Evolutionary conservation across 2,113 vertebrate genomes (phyloP).

Genomic region (Pseudopipra pipra): DNA sequence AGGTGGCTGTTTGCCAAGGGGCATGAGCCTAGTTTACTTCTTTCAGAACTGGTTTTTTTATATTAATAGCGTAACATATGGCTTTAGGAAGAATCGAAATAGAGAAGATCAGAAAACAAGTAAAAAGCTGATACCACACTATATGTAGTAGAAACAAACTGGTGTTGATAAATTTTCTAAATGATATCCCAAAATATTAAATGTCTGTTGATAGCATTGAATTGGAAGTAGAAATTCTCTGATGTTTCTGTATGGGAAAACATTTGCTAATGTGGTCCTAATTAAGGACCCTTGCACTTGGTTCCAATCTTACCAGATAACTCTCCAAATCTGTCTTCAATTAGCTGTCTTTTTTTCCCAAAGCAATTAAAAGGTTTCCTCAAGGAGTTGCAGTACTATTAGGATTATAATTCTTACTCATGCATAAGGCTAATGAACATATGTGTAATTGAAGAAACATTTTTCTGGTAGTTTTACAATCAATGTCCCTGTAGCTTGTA

Average conservation of each 20-base stretch:
- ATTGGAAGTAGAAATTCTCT: background rate
- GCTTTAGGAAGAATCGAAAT: background rate
- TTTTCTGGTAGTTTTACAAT: background rate
- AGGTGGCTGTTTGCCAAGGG: background rate
- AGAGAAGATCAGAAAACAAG: background rate
- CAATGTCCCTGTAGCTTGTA: background rate
- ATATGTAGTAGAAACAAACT: background rate
- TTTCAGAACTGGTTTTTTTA: background rate
- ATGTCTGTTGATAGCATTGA: background rate
- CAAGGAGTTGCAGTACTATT: background rate
- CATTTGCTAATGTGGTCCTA: background rate
- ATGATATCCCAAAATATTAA: background rate
- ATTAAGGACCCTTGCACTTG: background rate
- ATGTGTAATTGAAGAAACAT: background rate
- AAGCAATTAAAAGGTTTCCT: background rate
- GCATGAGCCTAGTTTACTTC: background rate
- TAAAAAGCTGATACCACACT: background rate
- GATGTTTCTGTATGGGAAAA: background rate
- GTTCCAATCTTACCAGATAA: background rate
- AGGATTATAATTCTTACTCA: background rate
- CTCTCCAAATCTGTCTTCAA: background rate
- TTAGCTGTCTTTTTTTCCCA: background rate
- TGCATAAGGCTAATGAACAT: background rate
- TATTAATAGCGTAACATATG: background rate
- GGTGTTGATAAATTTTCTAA: background rate